Evolutionary conservation across 2,797 vertebrate genomes (phyloP).

Genomic region (Taenioides sp.): DNA sequence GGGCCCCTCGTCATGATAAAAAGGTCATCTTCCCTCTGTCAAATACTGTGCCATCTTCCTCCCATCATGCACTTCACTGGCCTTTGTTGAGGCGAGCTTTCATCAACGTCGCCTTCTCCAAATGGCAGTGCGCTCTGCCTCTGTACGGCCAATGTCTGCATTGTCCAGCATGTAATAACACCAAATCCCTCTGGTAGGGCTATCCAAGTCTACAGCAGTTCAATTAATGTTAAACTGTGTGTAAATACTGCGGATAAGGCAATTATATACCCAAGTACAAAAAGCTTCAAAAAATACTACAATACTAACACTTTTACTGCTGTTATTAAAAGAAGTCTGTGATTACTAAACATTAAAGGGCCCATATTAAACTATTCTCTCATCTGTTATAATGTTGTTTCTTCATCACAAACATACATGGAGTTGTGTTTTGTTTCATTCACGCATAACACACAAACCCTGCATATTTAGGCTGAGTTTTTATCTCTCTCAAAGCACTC

Average conservation of each 20-base stretch:
- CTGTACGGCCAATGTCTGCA: conserved; percentile 17
- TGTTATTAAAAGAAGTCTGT: too few relatives aligned
- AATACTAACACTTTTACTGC: too few relatives aligned
- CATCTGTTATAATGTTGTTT: too few relatives aligned
- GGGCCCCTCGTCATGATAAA: conserved; percentile 21
- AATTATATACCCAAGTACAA: neutral
- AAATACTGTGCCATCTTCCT: conserved; percentile 39
- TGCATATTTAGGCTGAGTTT: too few relatives aligned
- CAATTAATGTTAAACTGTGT: conserved; percentile 9
- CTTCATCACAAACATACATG: too few relatives aligned
- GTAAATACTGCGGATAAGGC: conserved; percentile 5
- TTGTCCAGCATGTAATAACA: conserved; percentile 35
- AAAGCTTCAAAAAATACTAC: neutral
- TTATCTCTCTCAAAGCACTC: too few relatives aligned
- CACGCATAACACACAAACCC: too few relatives aligned
- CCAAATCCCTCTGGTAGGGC: conserved; percentile 9
- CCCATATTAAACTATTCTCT: too few relatives aligned
- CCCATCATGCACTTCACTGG: conserved; percentile 35
- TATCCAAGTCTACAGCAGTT: conserved; percentile 21
- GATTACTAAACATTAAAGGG: too few relatives aligned
- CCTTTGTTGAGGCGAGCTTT: conserved; percentile 37
- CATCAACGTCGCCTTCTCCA: conserved; percentile 42
- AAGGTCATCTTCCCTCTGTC: conserved; percentile 19
- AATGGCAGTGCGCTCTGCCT: conserved; percentile 34
- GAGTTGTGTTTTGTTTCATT: too few relatives aligned